These are phyloP conservation scores for Notothenia rossii DNA, from an alignment of 2,113 vertebrate species.

Conservation along the genomic window DNA sequence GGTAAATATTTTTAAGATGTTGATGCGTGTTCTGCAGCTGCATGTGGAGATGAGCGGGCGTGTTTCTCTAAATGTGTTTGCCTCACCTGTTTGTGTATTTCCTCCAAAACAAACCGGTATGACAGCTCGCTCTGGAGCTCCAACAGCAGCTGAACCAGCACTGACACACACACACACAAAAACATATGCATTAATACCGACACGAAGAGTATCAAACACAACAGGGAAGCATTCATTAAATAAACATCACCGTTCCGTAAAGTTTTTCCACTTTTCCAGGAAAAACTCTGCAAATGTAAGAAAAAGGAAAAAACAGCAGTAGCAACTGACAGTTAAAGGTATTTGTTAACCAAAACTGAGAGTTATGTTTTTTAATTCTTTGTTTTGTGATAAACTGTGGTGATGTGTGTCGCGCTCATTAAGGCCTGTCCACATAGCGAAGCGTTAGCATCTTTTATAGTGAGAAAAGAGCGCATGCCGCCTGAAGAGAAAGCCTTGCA, in stretches of 20 bases:
- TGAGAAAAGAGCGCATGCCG: too few species aligned
- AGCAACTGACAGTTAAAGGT: not conserved
- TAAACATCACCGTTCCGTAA: slow-evolving; percentile 6
- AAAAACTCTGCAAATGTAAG: not conserved
- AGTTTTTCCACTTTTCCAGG: slow-evolving; percentile 4
- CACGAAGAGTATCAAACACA: not conserved
- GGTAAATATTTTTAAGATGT: slow-evolving; percentile 46
- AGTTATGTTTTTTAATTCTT: not conserved
- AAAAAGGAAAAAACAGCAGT: not conserved
- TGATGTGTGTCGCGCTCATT: not conserved
- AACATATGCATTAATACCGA: slow-evolving; percentile 19
- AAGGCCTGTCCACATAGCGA: too few species aligned
- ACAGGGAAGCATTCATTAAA: slow-evolving; percentile 21
- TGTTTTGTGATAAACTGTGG: not conserved
- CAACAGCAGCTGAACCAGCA: slow-evolving; percentile 87
- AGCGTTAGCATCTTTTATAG: too few species aligned
- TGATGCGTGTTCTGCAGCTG: slow-evolving; percentile 4
- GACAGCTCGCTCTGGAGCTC: slow-evolving; percentile 88
- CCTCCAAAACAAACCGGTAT: slow-evolving; percentile 85
- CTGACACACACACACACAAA: slow-evolving; percentile 78
- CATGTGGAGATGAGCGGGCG: slow-evolving; percentile 9
- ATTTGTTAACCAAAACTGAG: not conserved
- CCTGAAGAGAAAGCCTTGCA: too few species aligned
- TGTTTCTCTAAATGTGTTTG: slow-evolving; percentile 14
- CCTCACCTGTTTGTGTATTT: slow-evolving; percentile 91